Base-by-base conservation (phyloP, 30 jellyfish, hydroid and myxozoan genomes). In the Pelagia noctiluca region DNA sequence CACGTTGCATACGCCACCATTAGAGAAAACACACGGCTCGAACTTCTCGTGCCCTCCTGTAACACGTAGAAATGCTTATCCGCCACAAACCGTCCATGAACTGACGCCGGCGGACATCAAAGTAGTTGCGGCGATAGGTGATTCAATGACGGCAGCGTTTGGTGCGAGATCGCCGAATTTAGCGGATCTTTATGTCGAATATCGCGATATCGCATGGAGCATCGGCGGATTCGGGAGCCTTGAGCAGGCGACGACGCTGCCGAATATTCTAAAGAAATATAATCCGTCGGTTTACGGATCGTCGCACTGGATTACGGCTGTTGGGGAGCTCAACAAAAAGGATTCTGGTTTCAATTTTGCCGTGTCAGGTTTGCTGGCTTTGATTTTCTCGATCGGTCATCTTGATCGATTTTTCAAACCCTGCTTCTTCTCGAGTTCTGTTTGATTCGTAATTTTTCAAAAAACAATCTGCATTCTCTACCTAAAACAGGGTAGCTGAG, bases 81-180 rank as follows among this genome's bases (percentile, higher is more conserved):
- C 32, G 34, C 95, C 98, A 2, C 54, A 66, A 30, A 62, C 73
- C n/a, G 95, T 91, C 22, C 98, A 91, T 47, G 67, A 83, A 2
- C 36, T 91, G 71, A 76, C 90, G 26, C 98, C 98, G 2, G 60
- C 52, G 32, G 98, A 91, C 78, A 74, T 91, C 60, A 88, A 72
- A 2, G 75, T 91, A 19, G 85, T 85, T 28, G 98, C 96, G 19
- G 96, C 96, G 10, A 22, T 91, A 62, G 98, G 98, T 2, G 98
- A 78, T 54, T 91, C 98, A 29, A 33, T 76, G 35, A 91, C 96
- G 1, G 77, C 98, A 23, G 98, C 83, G n/a, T 91, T 91, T 52
- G 96, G 95, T 2, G 98, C 98, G 1, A 80, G 89, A 48, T 89
- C 98, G 30, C 35, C 71, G 35, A 72, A 76, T 22, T 67, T 85